These are phyloP conservation scores for Jaculus jaculus DNA, from an alignment of 2,113 vertebrate species.

Conservation along the genomic window DNA sequence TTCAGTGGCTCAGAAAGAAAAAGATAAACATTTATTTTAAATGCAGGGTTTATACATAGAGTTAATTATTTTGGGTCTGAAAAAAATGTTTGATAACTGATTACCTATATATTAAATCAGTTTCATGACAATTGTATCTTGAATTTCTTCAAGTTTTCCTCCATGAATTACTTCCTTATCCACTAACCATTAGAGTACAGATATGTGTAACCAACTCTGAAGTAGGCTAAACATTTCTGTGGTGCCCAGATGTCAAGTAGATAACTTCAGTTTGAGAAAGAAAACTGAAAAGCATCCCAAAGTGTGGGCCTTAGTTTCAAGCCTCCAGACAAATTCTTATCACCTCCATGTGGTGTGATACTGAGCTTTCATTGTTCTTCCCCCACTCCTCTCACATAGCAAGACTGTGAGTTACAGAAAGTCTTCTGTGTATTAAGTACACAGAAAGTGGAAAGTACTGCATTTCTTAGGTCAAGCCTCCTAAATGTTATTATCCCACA, in stretches of 20 bases:
- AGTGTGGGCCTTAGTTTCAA: background rate
- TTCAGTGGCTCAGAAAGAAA: background rate
- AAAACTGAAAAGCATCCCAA: background rate
- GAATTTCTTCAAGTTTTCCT: background rate
- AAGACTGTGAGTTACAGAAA: background rate
- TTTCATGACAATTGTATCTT: background rate
- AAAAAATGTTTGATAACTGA: background rate
- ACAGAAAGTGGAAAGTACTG: background rate
- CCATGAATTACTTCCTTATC: background rate
- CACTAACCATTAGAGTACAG: background rate
- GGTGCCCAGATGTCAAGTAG: background rate
- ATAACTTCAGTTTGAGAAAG: background rate
- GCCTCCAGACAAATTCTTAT: background rate
- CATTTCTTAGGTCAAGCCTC: background rate
- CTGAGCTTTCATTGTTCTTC: background rate
- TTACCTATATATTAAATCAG: background rate
- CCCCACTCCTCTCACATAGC: background rate
- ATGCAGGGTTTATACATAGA: background rate
- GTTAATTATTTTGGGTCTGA: background rate
- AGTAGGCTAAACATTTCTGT: background rate
- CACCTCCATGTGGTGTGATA: no score
- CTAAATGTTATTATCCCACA: background rate
- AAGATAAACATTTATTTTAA: background rate
- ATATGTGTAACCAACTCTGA: background rate
- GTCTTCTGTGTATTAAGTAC: background rate